Percentiles rank a stretch among this genome's conserved stretches.
Evolutionary conservation across 2,888 invertebrate genomes (phyloP).

Genomic region (Drosophila imparisetae): DNA sequence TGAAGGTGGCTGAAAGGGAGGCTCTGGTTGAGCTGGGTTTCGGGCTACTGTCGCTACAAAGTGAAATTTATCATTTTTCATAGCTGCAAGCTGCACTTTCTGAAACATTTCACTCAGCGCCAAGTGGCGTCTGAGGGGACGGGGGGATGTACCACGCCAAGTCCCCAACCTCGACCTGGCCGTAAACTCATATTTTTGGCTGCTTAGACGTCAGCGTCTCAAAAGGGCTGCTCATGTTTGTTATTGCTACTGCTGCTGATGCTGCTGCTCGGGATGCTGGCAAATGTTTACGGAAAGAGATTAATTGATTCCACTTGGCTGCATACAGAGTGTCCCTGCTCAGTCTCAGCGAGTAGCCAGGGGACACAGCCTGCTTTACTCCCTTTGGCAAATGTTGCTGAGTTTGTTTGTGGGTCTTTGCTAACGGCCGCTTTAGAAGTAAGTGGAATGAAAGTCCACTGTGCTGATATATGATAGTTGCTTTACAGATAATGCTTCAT

Average conservation of each 20-base stretch:
- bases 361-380: background rate
- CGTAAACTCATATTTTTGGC: slow-evolving; percentile 69
- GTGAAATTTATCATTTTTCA: slow-evolving; percentile 80
- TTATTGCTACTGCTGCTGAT: slow-evolving; percentile 48
- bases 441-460: background rate
- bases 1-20: slow-evolving; percentile 1
- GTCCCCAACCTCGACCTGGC: background rate
- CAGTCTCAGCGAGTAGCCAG: slow-evolving; percentile 30
- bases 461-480: background rate
- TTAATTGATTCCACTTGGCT: slow-evolving; percentile 81
- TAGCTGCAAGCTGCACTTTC: slow-evolving; percentile 81
- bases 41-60: slow-evolving; percentile 63
- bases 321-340: slow-evolving; percentile 72
- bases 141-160: background rate
- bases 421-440: slow-evolving; percentile 6
- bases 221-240: slow-evolving; percentile 43
- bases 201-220: slow-evolving; percentile 70
- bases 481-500: background rate
- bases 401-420: slow-evolving; percentile 36
- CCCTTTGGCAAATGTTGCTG: slow-evolving; percentile 26
- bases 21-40: slow-evolving; percentile 12
- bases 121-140: slow-evolving; percentile 27
- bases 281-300: slow-evolving; percentile 79
- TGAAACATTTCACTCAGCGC: slow-evolving; percentile 80
- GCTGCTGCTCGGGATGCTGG: slow-evolving; percentile 49